Evolutionary conservation across 2,113 vertebrate species (phyloP).

Genomic region (Pluvianellus socialis): DNA sequence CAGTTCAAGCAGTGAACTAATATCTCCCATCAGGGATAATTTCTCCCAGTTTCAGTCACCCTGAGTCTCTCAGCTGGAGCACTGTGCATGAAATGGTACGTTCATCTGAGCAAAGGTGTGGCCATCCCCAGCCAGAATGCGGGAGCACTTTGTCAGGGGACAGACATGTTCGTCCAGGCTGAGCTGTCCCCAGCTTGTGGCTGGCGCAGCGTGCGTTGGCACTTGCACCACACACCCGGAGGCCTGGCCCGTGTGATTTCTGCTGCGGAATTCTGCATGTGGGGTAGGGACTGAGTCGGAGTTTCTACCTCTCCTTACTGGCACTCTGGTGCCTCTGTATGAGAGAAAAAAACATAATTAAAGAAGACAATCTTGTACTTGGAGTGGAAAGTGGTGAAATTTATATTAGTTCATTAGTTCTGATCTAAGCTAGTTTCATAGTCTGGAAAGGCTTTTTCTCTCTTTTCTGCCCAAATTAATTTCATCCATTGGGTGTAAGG

Average conservation of each 20-base stretch:
- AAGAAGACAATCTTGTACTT: neutral
- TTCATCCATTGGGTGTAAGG: neutral
- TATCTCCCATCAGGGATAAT: neutral
- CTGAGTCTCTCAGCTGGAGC: neutral
- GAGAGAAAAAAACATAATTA: neutral
- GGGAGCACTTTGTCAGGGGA: neutral
- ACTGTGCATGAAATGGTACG: neutral
- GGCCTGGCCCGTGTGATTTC: neutral
- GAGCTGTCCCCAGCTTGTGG: neutral
- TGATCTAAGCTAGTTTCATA: neutral
- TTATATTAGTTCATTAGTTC: neutral
- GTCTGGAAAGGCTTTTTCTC: neutral
- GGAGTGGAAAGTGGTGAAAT: neutral
- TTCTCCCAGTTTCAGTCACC: neutral
- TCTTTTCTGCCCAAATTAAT: constrained; percentile 8
- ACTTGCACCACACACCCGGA: neutral
- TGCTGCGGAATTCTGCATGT: neutral
- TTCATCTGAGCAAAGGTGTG: neutral
- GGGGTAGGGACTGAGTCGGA: neutral
- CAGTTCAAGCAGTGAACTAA: neutral
- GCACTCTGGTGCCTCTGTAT: neutral
- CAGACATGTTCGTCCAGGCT: neutral
- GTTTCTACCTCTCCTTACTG: neutral
- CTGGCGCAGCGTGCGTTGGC: neutral
- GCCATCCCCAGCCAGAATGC: neutral